Evolutionary conservation across 1,140 invertebrate species (phyloP).

Genomic region (Formica exsecta): DNA sequence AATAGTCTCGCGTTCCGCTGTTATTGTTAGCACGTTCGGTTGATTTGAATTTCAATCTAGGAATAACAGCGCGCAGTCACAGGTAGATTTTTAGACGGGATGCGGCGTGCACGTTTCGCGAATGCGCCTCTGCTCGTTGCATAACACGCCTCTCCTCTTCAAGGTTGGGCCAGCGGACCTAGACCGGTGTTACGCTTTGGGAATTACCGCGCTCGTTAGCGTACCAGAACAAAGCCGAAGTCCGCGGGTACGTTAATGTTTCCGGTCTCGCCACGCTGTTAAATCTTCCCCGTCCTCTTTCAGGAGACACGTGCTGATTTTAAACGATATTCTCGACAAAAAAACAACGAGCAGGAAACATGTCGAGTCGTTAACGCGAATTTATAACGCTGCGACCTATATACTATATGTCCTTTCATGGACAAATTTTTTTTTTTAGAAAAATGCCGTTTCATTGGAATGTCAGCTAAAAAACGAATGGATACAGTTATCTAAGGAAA

Average conservation of each 20-base stretch:
- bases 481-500: neutral
- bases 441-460: neutral
- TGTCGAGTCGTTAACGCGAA: neutral
- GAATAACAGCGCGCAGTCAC: conserved; percentile 2
- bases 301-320: conserved; percentile 40
- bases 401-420: neutral
- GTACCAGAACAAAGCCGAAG: conserved; percentile 68
- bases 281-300: conserved; percentile 47
- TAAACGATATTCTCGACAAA: conserved; percentile 32
- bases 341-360: conserved; percentile 52
- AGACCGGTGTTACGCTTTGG: conserved; percentile 65
- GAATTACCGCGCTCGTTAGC: conserved; percentile 65
- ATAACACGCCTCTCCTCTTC: conserved; percentile 58
- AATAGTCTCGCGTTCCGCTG: neutral
- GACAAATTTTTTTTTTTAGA: neutral
- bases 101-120: conserved; percentile 32
- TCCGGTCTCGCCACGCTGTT: conserved; percentile 48
- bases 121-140: conserved; percentile 34
- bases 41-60: conserved; percentile 37
- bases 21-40: conserved; percentile 16
- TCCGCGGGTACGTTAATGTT: conserved; percentile 44
- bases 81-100: conserved; percentile 32
- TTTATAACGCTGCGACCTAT: neutral
- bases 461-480: neutral
- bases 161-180: conserved; percentile 54